Percentiles rank a stretch among this genome's conserved stretches.
Conservation (phyloP, 2,888 invertebrate genomes). For the Aphrophora alni region DNA sequence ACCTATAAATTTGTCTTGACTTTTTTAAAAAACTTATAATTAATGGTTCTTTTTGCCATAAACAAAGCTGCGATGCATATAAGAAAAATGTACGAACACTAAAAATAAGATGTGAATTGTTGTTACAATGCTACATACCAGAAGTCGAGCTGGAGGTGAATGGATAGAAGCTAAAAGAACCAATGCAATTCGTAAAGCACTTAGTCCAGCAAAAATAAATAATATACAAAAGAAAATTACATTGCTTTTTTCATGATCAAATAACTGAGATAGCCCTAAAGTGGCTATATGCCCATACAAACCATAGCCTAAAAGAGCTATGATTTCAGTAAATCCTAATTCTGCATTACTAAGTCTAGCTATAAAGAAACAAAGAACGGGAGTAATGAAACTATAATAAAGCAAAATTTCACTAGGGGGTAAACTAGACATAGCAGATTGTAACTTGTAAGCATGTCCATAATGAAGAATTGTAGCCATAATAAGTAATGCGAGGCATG, state of each 20-base stretch:
- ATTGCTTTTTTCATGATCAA: slow-evolving; percentile 58
- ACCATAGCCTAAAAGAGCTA: slow-evolving; percentile 59
- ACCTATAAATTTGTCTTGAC: too few species aligned
- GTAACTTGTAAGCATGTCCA: slow-evolving; percentile 56
- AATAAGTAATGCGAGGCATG: slow-evolving; percentile 56
- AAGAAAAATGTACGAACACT: slow-evolving; percentile 62
- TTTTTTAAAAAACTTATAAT: neutral
- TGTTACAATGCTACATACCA: slow-evolving; percentile 60
- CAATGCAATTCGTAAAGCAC: slow-evolving; percentile 59
- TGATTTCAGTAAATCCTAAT: slow-evolving; percentile 56
- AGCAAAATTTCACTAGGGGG: slow-evolving; percentile 56
- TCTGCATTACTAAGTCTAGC: slow-evolving; percentile 55
- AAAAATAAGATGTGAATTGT: slow-evolving; percentile 60
- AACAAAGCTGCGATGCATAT: slow-evolving; percentile 59
- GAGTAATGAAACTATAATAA: slow-evolving; percentile 56
- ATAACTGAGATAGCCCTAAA: slow-evolving; percentile 57
- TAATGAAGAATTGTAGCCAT: slow-evolving; percentile 56
- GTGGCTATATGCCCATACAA: slow-evolving; percentile 61
- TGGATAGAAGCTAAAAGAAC: slow-evolving; percentile 59
- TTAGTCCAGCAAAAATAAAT: slow-evolving; percentile 61
- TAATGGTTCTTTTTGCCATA: slow-evolving; percentile 50
- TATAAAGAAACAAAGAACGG: slow-evolving; percentile 55
- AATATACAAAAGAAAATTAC: slow-evolving; percentile 58
- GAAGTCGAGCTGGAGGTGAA: slow-evolving; percentile 58
- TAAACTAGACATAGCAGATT: slow-evolving; percentile 50